Percentiles rank a stretch among this genome's conserved stretches.
Conservation (phyloP, 2,888 invertebrate genomes). For the Microctonus aethiopoides region DNA sequence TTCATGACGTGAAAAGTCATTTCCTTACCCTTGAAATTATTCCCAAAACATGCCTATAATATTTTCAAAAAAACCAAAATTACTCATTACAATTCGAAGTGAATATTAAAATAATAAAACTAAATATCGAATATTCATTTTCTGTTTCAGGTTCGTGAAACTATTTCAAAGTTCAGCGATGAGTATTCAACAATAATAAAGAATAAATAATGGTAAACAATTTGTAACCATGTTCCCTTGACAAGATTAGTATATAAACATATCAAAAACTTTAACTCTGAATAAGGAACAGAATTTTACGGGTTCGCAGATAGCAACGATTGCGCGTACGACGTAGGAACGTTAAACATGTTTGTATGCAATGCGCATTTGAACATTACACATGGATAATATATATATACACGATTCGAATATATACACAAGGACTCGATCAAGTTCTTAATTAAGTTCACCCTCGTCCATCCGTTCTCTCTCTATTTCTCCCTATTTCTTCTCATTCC, state of each 20-base stretch:
- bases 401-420: slow-evolving; percentile 20
- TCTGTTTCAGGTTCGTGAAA: slow-evolving; percentile 54
- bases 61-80: too few species aligned
- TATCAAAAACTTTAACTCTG: slow-evolving; percentile 4
- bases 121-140: slow-evolving; percentile 28
- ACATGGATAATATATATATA: slow-evolving; percentile 16
- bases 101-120: not conserved
- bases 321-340: slow-evolving; percentile 33
- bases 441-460: slow-evolving; percentile 40
- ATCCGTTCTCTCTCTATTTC: slow-evolving; percentile 34
- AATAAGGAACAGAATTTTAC: slow-evolving; percentile 40
- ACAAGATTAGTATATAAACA: not conserved
- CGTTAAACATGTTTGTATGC: slow-evolving; percentile 39
- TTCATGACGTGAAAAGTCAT: too few species aligned
- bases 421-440: slow-evolving; percentile 42
- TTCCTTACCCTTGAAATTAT: too few species aligned
- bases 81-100: too few species aligned
- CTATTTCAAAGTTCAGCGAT: not conserved
- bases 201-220: not conserved
- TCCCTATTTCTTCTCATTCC: not conserved
- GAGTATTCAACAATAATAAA: not conserved
- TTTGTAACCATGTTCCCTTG: slow-evolving; percentile 12
- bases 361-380: slow-evolving; percentile 18
- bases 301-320: slow-evolving; percentile 22
- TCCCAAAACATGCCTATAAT: too few species aligned